phyloP scores from a whole-genome alignment of 2,888 invertebrate species.

The Linyphia triangularis region DNA sequence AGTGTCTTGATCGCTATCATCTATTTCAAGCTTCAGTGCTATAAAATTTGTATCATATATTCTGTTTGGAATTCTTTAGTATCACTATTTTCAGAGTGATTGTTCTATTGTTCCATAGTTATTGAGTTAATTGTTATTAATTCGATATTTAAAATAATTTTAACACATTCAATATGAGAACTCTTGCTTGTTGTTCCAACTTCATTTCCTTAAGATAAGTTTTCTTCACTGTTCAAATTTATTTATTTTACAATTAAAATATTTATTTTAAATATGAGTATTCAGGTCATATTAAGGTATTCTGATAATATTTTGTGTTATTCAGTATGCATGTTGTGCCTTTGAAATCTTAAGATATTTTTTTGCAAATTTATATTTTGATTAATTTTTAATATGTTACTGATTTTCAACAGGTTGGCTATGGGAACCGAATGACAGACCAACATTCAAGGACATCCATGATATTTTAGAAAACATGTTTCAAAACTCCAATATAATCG shows the following conservation, averaged over 20 bases:
- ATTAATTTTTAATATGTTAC: neutral
- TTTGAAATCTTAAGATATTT: no score
- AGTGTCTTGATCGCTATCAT: no score
- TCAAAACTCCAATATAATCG: conserved; percentile 93
- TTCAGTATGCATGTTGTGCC: no score
- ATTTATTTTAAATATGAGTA: neutral
- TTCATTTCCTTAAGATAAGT: neutral
- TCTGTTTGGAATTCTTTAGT: no score
- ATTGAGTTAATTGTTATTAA: no score
- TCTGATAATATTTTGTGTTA: neutral
- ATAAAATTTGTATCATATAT: no score
- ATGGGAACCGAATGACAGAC: conserved; percentile 96
- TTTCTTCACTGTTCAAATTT: neutral
- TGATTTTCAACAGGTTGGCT: conserved; percentile 85
- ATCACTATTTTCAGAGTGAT: no score
- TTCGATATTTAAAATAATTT: neutral
- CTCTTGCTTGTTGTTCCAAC: neutral
- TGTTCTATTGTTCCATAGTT: no score
- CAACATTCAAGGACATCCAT: conserved; percentile 97
- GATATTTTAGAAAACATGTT: conserved; percentile 98
- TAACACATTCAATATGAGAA: neutral
- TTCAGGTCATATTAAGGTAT: neutral
- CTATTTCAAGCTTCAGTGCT: no score
- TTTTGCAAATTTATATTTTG: neutral
- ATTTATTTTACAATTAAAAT: neutral